Evolutionary conservation across 2,888 invertebrate genomes (phyloP).

Genomic region (Ennomos fuscantarius): DNA sequence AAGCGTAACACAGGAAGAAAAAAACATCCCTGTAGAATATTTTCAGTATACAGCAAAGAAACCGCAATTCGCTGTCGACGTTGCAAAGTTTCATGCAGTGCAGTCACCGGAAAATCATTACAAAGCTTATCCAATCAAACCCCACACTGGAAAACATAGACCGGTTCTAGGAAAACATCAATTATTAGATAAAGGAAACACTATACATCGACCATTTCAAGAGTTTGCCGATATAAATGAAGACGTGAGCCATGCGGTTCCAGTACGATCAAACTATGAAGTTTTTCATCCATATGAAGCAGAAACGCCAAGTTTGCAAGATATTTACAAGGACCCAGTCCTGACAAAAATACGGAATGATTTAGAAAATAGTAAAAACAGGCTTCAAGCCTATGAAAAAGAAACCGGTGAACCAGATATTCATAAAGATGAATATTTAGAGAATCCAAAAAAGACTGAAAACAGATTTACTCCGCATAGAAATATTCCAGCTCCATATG

Average conservation of each 20-base stretch:
- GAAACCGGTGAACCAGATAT: conserved; percentile 66
- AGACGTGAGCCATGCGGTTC: conserved; percentile 48
- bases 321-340: conserved; percentile 70
- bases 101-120: conserved; percentile 67
- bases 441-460: conserved; percentile 68
- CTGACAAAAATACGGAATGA: conserved; percentile 66
- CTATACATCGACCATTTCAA: conserved; percentile 60
- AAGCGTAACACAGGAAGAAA: conserved; percentile 30
- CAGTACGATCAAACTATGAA: conserved; percentile 66
- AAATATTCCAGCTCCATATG: conserved; percentile 66
- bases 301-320: conserved; percentile 68
- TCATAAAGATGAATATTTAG: conserved; percentile 67
- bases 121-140: conserved; percentile 65
- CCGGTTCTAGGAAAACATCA: conserved; percentile 68
- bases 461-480: conserved; percentile 65
- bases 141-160: conserved; percentile 57
- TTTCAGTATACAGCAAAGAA: conserved; percentile 74
- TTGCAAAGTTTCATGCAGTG: conserved; percentile 73
- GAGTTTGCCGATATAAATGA: conserved; percentile 56
- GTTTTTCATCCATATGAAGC: conserved; percentile 76
- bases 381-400: conserved; percentile 67
- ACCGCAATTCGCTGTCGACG: conserved; percentile 71
- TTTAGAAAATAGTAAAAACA: conserved; percentile 60
- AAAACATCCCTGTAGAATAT: conserved; percentile 63
- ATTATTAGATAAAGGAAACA: conserved; percentile 54